Evolutionary conservation across 2,888 invertebrate species (phyloP).

Genomic region (Rhabditoides inermis): DNA sequence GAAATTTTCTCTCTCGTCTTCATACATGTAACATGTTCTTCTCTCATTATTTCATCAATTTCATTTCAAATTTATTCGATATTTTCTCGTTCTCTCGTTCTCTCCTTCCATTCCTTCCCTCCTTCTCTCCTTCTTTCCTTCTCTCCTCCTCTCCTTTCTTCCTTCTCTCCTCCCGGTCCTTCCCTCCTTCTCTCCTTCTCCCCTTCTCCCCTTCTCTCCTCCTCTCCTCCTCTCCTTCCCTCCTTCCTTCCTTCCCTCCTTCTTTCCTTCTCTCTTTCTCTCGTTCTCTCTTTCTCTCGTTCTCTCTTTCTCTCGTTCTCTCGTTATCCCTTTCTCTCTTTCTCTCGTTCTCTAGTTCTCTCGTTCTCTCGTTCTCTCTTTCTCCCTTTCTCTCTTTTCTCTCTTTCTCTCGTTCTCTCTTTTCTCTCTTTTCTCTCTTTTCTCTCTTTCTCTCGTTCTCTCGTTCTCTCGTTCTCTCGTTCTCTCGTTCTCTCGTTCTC

Average conservation of each 20-base stretch:
- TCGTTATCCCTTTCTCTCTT: neutral
- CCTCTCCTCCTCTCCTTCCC: neutral
- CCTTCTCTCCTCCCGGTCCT: neutral
- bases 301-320: neutral
- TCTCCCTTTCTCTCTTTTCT: neutral
- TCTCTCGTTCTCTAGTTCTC: neutral
- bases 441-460: neutral
- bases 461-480: neutral
- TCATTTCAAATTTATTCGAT: too few species aligned
- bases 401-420: neutral
- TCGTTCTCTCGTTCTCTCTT: neutral
- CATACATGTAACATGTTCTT: too few species aligned
- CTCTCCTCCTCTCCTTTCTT: neutral
- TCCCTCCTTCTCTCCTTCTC: neutral
- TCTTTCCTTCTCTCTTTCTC: neutral
- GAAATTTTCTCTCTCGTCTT: too few species aligned
- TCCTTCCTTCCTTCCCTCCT: neutral
- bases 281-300: neutral
- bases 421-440: slow-evolving; percentile 2
- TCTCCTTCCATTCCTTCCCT: too few species aligned
- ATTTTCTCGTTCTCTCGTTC: too few species aligned
- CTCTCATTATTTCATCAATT: too few species aligned
- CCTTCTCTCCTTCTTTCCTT: slow-evolving; percentile 1
- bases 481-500: slow-evolving; percentile 2
- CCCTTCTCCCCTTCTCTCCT: slow-evolving; percentile 3